Percentiles rank a stretch among this genome's conserved stretches.
These are phyloP conservation scores for Diadumene lineata DNA, from an alignment of 92 coral and sea anemone genomes.

Conservation along the genomic window DNA sequence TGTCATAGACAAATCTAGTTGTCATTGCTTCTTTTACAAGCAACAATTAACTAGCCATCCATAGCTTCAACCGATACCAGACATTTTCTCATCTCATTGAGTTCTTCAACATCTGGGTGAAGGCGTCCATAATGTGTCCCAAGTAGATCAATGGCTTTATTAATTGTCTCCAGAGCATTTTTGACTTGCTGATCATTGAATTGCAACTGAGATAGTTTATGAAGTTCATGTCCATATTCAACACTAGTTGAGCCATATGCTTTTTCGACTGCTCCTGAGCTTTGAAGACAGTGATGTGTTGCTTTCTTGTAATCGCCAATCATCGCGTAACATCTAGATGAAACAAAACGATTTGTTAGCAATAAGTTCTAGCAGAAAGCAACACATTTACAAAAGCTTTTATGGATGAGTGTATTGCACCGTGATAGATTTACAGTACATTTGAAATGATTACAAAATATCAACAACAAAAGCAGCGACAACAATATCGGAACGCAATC, in stretches of 20 bases:
- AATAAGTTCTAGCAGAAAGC: neutral
- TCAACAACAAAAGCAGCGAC: too few species aligned
- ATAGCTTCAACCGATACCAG: conserved; percentile 60
- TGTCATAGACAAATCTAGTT: too few species aligned
- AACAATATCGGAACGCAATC: too few species aligned
- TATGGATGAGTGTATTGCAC: too few species aligned
- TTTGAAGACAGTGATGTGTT: conserved; percentile 85
- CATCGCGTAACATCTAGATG: conserved; percentile 89
- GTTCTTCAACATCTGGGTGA: conserved; percentile 91
- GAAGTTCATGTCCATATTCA: conserved; percentile 95
- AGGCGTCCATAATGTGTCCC: conserved; percentile 79
- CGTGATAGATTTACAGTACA: too few species aligned
- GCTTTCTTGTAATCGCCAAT: conserved; percentile 93
- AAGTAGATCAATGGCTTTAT: conserved; percentile 70
- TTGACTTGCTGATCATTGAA: conserved; percentile 90
- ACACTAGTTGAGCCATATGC: conserved; percentile 90
- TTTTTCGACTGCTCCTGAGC: conserved; percentile 93
- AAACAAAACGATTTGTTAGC: neutral
- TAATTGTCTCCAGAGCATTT: conserved; percentile 83
- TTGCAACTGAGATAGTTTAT: conserved; percentile 87
- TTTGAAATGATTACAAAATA: too few species aligned
- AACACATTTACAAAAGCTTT: too few species aligned
- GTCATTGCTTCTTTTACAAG: too few species aligned
- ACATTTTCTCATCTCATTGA: conserved; percentile 81
- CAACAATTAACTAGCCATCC: neutral